Evolutionary conservation across 2,113 vertebrate genomes (phyloP).

Genomic region (Corythornis cristatus): DNA sequence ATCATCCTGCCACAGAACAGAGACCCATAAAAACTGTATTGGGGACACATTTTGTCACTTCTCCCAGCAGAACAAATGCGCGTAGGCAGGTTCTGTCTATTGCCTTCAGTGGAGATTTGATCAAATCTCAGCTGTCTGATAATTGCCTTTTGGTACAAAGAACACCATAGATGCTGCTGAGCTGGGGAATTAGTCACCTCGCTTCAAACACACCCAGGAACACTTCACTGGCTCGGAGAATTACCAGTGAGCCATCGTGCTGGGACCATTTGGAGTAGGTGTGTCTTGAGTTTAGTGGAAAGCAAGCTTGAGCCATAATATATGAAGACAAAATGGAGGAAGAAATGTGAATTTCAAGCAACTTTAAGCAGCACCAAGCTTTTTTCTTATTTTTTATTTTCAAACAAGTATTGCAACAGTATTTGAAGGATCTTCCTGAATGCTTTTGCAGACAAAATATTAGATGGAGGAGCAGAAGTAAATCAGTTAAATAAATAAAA

Average conservation of each 20-base stretch:
- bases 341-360: fast-evolving
- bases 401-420: background rate
- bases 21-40: background rate
- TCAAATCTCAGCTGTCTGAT: background rate
- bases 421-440: background rate
- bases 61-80: background rate
- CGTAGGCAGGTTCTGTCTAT: background rate
- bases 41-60: background rate
- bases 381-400: background rate
- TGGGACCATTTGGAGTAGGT: background rate
- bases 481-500: conserved; percentile 6
- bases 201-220: background rate
- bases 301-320: fast-evolving
- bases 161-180: background rate
- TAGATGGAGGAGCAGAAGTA: background rate
- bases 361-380: background rate
- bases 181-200: background rate
- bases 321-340: background rate
- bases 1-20: background rate
- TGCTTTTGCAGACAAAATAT: fast-evolving
- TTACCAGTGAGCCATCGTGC: background rate
- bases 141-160: background rate
- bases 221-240: fast-evolving
- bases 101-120: background rate
- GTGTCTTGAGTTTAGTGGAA: background rate